Base-by-base conservation (phyloP, 1,140 invertebrate genomes). In the Pomphorhynchus laevis region DNA sequence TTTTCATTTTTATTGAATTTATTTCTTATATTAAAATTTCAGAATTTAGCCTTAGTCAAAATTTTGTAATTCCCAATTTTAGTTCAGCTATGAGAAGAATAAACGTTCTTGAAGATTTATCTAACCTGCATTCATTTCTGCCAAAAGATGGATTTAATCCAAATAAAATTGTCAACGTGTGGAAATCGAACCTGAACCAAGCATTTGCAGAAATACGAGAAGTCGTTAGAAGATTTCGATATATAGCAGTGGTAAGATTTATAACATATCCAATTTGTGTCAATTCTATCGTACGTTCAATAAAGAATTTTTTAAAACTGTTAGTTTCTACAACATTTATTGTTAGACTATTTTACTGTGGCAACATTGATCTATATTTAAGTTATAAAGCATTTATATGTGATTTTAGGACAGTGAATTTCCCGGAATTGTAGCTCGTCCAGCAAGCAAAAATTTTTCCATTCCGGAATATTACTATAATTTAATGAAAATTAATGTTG, bases 401-500 rank as follows among this genome's bases (percentile, higher is more conserved):
- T 5, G 5, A 12, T 12, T n/a, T n/a, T n/a, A 38, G 41, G 41
- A 43, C 16, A 43, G 36, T n/a, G 86, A 95, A 58, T 95, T 95
- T 62, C 86, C 86, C 4, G 86, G 86, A 34, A 80, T 93, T 24
- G 82, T 95, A 17, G 82, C 80, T 8, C 63, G 79, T 44, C 84
- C 84, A 18, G 79, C 91, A 51, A 84, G 84, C 36, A 79, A 86
- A 62, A 91, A 89, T 54, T 64, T 73, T 49, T 82, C 73, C 44
- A 75, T 72, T 38, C 72, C 75, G 21, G 80, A 91, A 53, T 89
- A 86, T 53, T 74, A 86, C 50, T 93, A 91, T 58, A 80, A 89
- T 55, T 61, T 86, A 38, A 56, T 93, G 37, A 65, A 71, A 49
- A 80, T 76, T 56, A 91, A 93, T 65, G 80, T 91, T n/a, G 79